Conservation (phyloP, 2,888 invertebrate genomes). For the Villa cingulata region DNA sequence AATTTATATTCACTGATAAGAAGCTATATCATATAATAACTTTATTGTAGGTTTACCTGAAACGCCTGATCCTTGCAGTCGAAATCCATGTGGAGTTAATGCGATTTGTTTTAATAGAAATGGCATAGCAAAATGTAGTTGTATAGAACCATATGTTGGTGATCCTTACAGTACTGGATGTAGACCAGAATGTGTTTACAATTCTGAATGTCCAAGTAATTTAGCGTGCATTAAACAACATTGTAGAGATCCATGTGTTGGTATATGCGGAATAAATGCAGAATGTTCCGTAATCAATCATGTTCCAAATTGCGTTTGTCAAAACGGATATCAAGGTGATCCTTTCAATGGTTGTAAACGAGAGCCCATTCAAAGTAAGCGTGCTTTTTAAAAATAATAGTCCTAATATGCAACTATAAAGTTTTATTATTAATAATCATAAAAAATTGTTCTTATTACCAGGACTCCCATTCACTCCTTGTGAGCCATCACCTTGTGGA, state of each 20-base stretch:
- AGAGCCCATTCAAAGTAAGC: constrained; percentile 43
- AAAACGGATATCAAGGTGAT: constrained; percentile 64
- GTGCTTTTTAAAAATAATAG: constrained; percentile 29
- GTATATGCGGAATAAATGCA: constrained; percentile 70
- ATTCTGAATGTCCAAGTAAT: constrained; percentile 64
- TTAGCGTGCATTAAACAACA: constrained; percentile 71
- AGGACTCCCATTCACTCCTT: constrained; percentile 43
- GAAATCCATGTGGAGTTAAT: constrained; percentile 74
- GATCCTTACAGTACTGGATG: constrained; percentile 78
- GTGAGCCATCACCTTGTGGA: constrained; percentile 65
- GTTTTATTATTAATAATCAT: too few species aligned
- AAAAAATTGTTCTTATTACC: too few species aligned
- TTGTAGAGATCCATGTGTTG: constrained; percentile 74
- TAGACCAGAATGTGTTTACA: constrained; percentile 70
- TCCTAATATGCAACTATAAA: not conserved
- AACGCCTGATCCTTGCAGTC: constrained; percentile 52
- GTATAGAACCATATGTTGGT: constrained; percentile 76
- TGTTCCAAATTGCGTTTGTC: constrained; percentile 67
- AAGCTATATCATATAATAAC: not conserved
- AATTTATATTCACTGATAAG: not conserved
- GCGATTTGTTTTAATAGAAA: constrained; percentile 60
- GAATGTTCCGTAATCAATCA: constrained; percentile 73
- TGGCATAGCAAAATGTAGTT: constrained; percentile 60
- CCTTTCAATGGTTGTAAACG: constrained; percentile 65
- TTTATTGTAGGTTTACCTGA: constrained; percentile 16